Base-by-base conservation (phyloP, 2,888 invertebrate genomes). In the Pyrrhia umbra region DNA sequence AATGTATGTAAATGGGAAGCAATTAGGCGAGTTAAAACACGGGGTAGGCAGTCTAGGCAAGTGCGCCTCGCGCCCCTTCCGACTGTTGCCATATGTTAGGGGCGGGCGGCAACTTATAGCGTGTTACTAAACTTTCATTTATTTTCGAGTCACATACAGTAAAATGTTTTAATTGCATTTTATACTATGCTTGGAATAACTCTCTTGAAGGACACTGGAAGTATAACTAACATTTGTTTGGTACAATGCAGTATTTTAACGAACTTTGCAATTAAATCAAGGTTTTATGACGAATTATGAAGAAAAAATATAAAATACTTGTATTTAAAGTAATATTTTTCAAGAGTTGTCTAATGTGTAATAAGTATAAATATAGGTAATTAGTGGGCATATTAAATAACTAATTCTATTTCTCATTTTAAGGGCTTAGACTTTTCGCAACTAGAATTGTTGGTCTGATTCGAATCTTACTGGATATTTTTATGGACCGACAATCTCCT, bases 1-100 rank as follows among this genome's bases (percentile, higher is more conserved):
- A 94, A 95, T 93, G 87, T 94, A 95, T 94, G 94, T 93, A 95
- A 94, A 95, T 94, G 92, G 91, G 92, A 94, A 93, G 88, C 94
- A 95, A 94, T 95, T 94, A 95, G 92, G 93, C 92, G 92, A 93
- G 92, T 93, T 94, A 94, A 94, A 90, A 94, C 90, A 92, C 93
- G 93, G 93, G 94, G 94, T 92, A 92, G 93, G 91, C 92, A 92
- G 92, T 91, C 90, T 92, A 92, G 92, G 92, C 92, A 92, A 90
- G 92, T 82, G 90, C 89, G 89, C 88, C 88, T 90, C 87, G 89
- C 89, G 87, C 91, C 92, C 94, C 91, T 90, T 88, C 88, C 88
- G 86, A 79, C 80, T 77, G 80, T 76, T 88, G 90, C 95, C 94
- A 94, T 93, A 92, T 94, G 94, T 81, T 84, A 80, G 89, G 91